Evolutionary conservation across 2,797 vertebrate genomes (phyloP).

Genomic region (Adelosebastes latens): DNA sequence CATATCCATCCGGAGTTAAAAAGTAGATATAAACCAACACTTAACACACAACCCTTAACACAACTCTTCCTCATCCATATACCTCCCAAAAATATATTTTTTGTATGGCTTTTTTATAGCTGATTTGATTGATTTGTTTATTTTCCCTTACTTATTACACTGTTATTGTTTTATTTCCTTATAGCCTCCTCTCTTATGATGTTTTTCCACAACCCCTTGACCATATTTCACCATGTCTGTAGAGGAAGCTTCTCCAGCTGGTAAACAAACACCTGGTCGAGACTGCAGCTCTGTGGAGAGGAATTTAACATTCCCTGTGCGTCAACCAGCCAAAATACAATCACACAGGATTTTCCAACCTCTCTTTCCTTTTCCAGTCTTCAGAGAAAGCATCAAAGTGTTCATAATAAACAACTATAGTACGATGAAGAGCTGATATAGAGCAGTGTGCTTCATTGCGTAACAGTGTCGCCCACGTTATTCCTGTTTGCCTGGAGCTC

Average conservation of each 20-base stretch:
- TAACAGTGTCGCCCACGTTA: conserved; percentile 58
- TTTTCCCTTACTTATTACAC: not conserved
- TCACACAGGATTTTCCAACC: not conserved
- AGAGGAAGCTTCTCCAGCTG: conserved; percentile 24
- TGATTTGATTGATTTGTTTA: too few relatives aligned
- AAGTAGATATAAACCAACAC: too few relatives aligned
- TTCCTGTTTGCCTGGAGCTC: conserved; percentile 45
- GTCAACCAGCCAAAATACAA: conserved; percentile 8
- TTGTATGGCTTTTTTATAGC: too few relatives aligned
- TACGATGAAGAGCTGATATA: not conserved
- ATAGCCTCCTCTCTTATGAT: not conserved
- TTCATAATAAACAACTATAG: conserved; percentile 46
- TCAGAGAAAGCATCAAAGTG: conserved; percentile 16
- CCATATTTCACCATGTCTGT: conserved; percentile 10
- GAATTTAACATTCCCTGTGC: conserved; percentile 48
- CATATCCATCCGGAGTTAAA: too few relatives aligned
- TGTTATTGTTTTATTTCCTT: not conserved
- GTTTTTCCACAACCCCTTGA: not conserved
- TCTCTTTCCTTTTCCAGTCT: not conserved
- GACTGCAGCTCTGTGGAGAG: conserved; percentile 47
- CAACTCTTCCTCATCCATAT: too few relatives aligned
- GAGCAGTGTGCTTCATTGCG: conserved; percentile 58
- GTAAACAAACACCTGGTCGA: conserved; percentile 56
- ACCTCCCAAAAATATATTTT: too few relatives aligned
- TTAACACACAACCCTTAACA: too few relatives aligned